These are phyloP conservation scores for Patella caerulea DNA, from an alignment of 2,888 invertebrate species.

Conservation along the genomic window DNA sequence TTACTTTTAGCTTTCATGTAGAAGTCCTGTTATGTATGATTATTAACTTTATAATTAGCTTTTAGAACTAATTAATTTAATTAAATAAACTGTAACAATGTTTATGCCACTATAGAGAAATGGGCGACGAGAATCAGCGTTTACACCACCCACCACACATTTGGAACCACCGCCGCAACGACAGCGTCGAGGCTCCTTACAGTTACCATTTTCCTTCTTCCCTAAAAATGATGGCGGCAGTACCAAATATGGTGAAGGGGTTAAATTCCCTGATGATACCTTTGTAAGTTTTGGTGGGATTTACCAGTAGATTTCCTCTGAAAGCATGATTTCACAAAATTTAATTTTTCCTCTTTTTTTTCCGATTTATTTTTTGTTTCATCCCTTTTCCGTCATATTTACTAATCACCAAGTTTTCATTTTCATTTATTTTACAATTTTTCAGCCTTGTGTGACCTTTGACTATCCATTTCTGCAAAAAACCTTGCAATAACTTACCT, in stretches of 20 bases:
- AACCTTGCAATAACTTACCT: too few relatives aligned
- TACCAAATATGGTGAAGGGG: constrained; percentile 26
- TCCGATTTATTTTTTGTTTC: not conserved
- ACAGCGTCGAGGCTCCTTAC: constrained; percentile 59
- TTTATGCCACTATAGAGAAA: constrained; percentile 27
- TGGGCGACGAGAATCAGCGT: constrained; percentile 54
- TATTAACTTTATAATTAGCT: too few relatives aligned
- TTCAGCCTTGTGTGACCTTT: not conserved
- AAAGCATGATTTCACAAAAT: not conserved
- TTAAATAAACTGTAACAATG: too few relatives aligned
- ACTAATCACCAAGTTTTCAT: not conserved
- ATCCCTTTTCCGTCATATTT: not conserved
- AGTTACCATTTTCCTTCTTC: constrained; percentile 53
- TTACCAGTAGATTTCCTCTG: not conserved
- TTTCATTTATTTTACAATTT: not conserved
- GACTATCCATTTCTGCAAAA: not conserved
- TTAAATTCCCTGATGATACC: constrained; percentile 37
- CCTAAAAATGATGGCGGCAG: constrained; percentile 30
- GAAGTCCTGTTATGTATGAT: too few relatives aligned
- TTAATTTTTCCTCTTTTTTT: constrained; percentile 13
- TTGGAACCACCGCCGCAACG: constrained; percentile 53
- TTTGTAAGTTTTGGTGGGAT: constrained; percentile 38
- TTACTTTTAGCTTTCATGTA: too few relatives aligned
- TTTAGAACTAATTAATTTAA: too few relatives aligned
- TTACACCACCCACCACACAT: constrained; percentile 50